Evolutionary conservation across 2,797 vertebrate species (phyloP).

Genomic region (Onychomys leucogaster): DNA sequence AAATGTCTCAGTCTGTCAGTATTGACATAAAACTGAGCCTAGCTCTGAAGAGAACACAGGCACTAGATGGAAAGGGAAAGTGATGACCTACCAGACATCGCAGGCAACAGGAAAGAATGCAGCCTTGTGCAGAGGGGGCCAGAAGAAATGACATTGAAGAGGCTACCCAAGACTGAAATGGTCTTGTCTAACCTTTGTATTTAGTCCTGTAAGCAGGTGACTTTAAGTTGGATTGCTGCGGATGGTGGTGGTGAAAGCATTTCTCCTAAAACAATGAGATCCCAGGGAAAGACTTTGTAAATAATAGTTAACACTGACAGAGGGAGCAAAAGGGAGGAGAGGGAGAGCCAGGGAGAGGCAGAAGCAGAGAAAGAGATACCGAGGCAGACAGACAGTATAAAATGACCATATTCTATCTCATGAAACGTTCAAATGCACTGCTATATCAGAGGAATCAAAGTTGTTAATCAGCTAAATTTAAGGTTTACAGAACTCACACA

Average conservation of each 20-base stretch:
- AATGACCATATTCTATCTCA: background rate
- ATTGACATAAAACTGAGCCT: background rate
- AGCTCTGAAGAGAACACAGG: background rate
- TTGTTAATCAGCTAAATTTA: conserved; percentile 26
- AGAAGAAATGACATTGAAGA: background rate
- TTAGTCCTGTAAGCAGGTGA: background rate
- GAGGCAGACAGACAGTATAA: background rate
- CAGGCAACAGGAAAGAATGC: background rate
- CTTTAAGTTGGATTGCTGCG: background rate
- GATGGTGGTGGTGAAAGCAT: background rate
- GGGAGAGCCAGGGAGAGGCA: background rate
- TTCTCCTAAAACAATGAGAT: background rate
- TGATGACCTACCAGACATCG: background rate
- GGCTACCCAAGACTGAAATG: background rate
- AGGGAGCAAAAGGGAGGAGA: background rate
- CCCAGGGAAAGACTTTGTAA: conserved; percentile 6
- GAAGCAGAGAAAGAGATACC: background rate
- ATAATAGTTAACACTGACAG: background rate
- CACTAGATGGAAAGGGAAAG: background rate
- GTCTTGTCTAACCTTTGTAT: background rate
- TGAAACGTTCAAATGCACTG: background rate
- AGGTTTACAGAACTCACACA: background rate
- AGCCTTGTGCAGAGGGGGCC: background rate
- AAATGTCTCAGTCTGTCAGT: background rate
- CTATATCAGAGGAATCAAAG: background rate